A percentile compares a stretch with the other conserved stretches of the same genome.
Evolutionary conservation across 2,113 vertebrate genomes (phyloP).

Genomic region (Blennius ocellaris): DNA sequence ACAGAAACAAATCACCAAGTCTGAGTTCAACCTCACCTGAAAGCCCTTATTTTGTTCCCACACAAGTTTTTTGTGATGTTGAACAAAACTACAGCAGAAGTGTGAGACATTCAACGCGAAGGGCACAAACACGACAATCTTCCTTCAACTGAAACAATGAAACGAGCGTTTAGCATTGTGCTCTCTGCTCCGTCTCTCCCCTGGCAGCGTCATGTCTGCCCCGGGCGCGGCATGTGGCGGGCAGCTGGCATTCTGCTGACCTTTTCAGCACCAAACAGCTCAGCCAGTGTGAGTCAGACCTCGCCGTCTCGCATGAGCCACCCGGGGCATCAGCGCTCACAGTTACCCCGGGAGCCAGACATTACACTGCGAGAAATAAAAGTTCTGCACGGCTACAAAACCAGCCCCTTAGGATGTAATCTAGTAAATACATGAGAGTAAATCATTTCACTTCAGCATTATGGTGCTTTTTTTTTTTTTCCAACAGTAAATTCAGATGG

Average conservation of each 20-base stretch:
- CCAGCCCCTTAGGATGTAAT: background rate
- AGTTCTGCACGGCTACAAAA: conserved; percentile 5
- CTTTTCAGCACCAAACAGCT: conserved; percentile 57
- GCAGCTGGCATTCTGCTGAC: conserved; percentile 71
- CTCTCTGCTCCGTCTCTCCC: conserved; percentile 31
- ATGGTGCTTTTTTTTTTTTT: too few species aligned
- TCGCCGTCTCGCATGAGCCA: conserved; percentile 33
- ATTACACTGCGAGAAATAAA: conserved; percentile 18
- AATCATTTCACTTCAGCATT: background rate
- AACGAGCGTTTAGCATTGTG: conserved; percentile 40
- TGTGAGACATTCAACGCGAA: background rate
- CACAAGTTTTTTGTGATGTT: background rate
- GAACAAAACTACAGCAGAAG: background rate
- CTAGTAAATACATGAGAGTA: background rate
- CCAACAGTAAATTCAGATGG: background rate
- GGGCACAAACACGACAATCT: background rate
- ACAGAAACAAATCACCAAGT: conserved; percentile 14
- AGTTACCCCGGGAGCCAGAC: conserved; percentile 6
- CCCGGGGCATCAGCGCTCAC: conserved; percentile 29
- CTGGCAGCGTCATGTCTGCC: conserved; percentile 48
- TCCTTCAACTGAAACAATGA: conserved; percentile 26
- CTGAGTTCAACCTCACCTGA: conserved; percentile 2
- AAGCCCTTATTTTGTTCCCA: too few species aligned
- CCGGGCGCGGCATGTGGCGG: conserved; percentile 48
- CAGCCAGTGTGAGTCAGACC: conserved; percentile 48